phyloP scores from a whole-genome alignment of 2,113 vertebrate species.

The Leiothrix lutea region DNA sequence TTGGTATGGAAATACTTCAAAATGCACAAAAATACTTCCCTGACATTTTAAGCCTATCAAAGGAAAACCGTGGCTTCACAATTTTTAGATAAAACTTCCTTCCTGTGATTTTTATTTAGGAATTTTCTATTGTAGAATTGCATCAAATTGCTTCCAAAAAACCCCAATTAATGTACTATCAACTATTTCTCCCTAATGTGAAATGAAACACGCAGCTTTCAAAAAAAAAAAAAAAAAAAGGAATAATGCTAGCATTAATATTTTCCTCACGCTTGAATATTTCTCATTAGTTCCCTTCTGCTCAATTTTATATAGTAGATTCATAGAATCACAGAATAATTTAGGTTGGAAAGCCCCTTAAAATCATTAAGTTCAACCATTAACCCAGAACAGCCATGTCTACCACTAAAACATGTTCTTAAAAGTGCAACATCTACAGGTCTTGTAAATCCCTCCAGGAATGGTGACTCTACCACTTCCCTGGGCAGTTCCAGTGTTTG shows the following conservation, averaged over 20 bases:
- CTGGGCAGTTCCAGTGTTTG: not conserved
- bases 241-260: not conserved
- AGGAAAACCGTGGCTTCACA: rapidly evolving
- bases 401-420: not conserved
- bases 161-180: not conserved
- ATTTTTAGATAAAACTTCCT: not conserved
- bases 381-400: not conserved
- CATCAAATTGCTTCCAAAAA: not conserved
- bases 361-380: not conserved
- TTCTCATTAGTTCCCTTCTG: not conserved
- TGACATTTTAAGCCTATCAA: not conserved
- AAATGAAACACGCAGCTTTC: not conserved
- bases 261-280: not conserved
- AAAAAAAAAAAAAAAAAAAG: not conserved
- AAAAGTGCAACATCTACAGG: not conserved
- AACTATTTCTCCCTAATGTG: not conserved
- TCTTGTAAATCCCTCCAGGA: not conserved
- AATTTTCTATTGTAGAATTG: not conserved
- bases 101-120: not conserved
- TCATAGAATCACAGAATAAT: not conserved
- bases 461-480: not conserved
- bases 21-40: not conserved
- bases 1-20: not conserved
- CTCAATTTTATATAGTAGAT: not conserved
- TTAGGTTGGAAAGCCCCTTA: not conserved